Evolutionary conservation across 2,113 vertebrate species (phyloP), one percentile per base, ranked within the genome.

Genomic region (Cettia cetti): DNA sequence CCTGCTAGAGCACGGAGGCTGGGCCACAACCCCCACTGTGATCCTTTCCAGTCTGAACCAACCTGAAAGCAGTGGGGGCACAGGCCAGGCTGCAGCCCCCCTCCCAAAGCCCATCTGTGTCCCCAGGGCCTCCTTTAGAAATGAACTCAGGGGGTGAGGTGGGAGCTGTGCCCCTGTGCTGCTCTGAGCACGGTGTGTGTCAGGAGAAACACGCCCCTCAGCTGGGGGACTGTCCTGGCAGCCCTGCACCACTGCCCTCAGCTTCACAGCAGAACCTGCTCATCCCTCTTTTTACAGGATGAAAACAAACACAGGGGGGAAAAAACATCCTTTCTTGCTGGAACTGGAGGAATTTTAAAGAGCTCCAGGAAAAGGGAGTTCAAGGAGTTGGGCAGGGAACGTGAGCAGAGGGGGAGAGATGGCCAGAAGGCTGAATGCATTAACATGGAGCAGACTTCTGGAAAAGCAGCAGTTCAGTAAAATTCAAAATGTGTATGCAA

Each of bases 291-390:
- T 33, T 56, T 21, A 65, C 37, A 49, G 60, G 28, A 59, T 27
- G n/a, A 49, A 95, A 89, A 17, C 13, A 44, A 83, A 40, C 7
- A 1, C 26, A 20, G 35, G 21, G 37, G 37, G 8, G 27, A 0
- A 35, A 78, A 76, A 6, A 42, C 20, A 33, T 44, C 53, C 44
- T 85, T 85, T 77, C 37, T 68, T 78, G 23, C 20, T 72, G 84
- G n/a, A 95, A 33, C 50, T 50, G 24, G 63, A 66, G 24, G 79
- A 63, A 83, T 86, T 90, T 90, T 81, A 89, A 92, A 82, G 49
- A 91, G 78, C 74, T 92, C 10, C 63, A 69, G 60, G 68, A 70
- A 93, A 90, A 92, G 11, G 53, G 77, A 90, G 70, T 69, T 81
- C n/a, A 89, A 79, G 77, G 49, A 84, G 35, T 1, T 82, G 84